These are phyloP conservation scores for Phaetusa simplex DNA, from an alignment of 2,113 vertebrate genomes.

Conservation along the genomic window DNA sequence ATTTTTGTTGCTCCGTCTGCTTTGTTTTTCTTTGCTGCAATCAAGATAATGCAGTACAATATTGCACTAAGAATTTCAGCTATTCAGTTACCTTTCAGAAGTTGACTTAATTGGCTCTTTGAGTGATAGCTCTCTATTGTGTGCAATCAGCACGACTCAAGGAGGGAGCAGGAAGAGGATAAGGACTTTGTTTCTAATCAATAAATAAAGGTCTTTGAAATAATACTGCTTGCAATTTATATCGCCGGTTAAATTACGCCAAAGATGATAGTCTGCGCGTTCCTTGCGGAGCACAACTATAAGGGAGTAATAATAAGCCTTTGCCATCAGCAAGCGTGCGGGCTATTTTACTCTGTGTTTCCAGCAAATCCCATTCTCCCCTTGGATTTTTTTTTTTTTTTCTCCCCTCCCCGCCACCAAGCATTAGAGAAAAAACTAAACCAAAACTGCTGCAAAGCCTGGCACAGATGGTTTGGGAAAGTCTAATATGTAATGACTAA, in stretches of 20 bases:
- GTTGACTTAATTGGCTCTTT: constrained; percentile 63
- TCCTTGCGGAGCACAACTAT: not conserved
- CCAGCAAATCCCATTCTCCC: not conserved
- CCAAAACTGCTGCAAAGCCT: not conserved
- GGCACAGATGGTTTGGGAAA: constrained; percentile 9
- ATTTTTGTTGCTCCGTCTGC: not conserved
- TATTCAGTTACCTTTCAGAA: constrained; percentile 63
- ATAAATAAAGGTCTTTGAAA: constrained; percentile 62
- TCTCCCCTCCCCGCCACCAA: not conserved
- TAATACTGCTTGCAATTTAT: constrained; percentile 53
- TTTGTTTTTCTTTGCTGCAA: constrained; percentile 45
- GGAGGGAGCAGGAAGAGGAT: constrained; percentile 50
- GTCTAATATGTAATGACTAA: not conserved
- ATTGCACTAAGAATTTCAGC: constrained; percentile 55
- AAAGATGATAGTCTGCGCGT: not conserved
- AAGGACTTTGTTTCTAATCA: constrained; percentile 63
- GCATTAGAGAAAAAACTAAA: not conserved
- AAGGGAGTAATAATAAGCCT: not conserved
- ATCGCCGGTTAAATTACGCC: not conserved
- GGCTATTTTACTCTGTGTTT: not conserved
- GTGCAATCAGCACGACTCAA: constrained; percentile 61
- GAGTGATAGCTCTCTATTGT: constrained; percentile 60
- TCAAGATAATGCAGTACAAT: constrained; percentile 59
- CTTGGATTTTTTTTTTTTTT: not conserved
- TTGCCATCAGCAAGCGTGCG: not conserved